These are phyloP conservation scores for Nomada ferruginata DNA, from an alignment of 2,888 invertebrate species.

Conservation along the genomic window DNA sequence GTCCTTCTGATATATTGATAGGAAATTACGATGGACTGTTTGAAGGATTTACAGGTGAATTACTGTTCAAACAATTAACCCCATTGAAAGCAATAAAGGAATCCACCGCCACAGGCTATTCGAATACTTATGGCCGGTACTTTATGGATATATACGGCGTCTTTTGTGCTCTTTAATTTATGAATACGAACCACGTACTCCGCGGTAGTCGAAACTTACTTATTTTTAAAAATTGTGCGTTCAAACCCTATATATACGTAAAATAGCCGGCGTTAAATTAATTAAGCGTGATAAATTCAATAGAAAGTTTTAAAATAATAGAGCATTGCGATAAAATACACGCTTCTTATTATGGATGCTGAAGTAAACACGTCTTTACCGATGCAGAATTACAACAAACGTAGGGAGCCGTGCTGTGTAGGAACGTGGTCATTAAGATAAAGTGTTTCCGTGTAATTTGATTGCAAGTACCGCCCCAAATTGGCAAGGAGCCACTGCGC, in stretches of 20 bases:
- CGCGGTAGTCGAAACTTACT: no score
- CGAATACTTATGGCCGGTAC: no score
- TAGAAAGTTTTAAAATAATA: not conserved
- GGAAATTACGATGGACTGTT: not conserved
- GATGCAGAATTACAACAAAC: slow-evolving; percentile 39
- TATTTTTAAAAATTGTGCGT: no score
- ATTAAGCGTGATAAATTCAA: not conserved
- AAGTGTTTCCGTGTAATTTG: slow-evolving; percentile 67
- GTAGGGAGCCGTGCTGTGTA: slow-evolving; percentile 51
- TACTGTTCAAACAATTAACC: no score
- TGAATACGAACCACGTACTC: no score
- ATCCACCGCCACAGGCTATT: no score
- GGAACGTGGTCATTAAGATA: slow-evolving; percentile 72
- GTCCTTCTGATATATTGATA: no score
- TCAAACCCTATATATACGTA: no score
- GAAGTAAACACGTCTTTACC: slow-evolving; percentile 38
- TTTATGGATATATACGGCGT: no score
- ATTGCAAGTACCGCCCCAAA: slow-evolving; percentile 73
- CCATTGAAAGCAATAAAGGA: no score
- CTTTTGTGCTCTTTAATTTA: no score
- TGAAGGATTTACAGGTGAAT: not conserved
- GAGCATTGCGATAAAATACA: not conserved
- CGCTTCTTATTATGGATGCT: slow-evolving; percentile 27
- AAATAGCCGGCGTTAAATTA: no score
- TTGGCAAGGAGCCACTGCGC: slow-evolving; percentile 78